phyloP scores from a whole-genome alignment of 2,888 invertebrate species.

The Lasius fuliginosus region DNA sequence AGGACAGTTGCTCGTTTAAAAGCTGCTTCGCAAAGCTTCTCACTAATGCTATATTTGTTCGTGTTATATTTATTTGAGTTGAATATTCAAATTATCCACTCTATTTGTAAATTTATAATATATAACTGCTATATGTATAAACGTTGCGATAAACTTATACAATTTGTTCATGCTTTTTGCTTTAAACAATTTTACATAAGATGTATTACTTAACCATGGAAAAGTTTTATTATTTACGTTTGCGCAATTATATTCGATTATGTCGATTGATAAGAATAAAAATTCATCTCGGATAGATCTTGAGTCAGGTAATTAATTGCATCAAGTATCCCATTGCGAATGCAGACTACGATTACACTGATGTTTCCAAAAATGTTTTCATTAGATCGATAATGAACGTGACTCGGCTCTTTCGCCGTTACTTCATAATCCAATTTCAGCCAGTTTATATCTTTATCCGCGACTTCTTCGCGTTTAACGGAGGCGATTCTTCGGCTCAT shows the following conservation, averaged over 20 bases:
- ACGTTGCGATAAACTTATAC: neutral
- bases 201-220: neutral
- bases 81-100: neutral
- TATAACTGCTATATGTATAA: neutral
- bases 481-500: neutral
- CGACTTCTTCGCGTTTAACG: neutral
- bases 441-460: neutral
- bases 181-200: neutral
- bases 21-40: neutral
- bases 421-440: constrained; percentile 2
- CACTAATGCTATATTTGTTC: too few relatives aligned
- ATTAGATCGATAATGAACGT: neutral
- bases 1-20: neutral
- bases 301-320: neutral
- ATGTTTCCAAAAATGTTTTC: neutral
- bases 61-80: neutral
- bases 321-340: neutral
- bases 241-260: neutral
- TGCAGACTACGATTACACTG: neutral
- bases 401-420: neutral
- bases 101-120: neutral
- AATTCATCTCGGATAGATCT: neutral
- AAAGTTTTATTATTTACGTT: neutral
- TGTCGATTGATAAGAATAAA: neutral
- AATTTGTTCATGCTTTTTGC: neutral